Conservation (phyloP, 2,113 vertebrate genomes). For the Cinclus mexicanus region DNA sequence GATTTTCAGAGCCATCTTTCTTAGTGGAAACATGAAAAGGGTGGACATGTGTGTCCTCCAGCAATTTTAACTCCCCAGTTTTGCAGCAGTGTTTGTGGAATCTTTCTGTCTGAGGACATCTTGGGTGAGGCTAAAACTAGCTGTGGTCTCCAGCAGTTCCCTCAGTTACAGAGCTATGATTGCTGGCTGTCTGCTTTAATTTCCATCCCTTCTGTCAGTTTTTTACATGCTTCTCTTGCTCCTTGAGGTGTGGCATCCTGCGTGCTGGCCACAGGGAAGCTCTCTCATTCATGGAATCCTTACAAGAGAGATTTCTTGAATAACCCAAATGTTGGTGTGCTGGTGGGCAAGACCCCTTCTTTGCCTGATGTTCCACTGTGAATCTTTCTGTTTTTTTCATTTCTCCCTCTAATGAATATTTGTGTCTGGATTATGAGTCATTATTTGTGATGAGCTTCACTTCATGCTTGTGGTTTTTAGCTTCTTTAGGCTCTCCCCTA, state of each 20-base stretch:
- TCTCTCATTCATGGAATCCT: neutral
- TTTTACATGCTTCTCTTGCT: neutral
- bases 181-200: neutral
- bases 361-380: neutral
- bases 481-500: neutral
- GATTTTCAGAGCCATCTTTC: neutral
- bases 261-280: neutral
- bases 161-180: neutral
- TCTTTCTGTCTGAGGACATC: neutral
- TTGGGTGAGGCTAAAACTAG: neutral
- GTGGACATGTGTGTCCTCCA: neutral
- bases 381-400: neutral
- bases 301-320: neutral
- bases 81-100: neutral
- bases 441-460: neutral
- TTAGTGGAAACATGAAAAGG: neutral
- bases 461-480: neutral
- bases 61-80: neutral
- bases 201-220: neutral
- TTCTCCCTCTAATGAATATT: neutral
- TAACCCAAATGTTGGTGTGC: neutral
- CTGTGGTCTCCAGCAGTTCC: neutral
- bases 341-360: neutral
- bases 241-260: neutral
- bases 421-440: neutral